Conservation (phyloP, 2,888 invertebrate species). For the Erebia ligea region DNA sequence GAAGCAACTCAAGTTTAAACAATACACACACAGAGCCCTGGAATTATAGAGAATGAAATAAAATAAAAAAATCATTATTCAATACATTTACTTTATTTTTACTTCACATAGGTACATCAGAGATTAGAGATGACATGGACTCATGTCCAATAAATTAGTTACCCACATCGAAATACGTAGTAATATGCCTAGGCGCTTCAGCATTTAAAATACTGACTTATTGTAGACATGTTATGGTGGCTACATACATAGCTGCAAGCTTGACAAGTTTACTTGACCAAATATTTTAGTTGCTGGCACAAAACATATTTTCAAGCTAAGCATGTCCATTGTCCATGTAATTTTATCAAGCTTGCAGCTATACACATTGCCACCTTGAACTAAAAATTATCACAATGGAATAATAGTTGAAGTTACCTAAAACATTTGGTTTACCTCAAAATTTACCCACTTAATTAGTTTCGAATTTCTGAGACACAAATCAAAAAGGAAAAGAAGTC, state of each 20-base stretch:
- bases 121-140: conserved; percentile 67
- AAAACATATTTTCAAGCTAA: too few species aligned
- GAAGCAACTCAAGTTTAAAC: too few species aligned
- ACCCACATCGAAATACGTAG: conserved; percentile 59
- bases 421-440: conserved; percentile 74
- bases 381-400: conserved; percentile 78
- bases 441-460: conserved; percentile 49
- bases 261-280: neutral
- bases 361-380: conserved; percentile 42
- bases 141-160: conserved; percentile 69
- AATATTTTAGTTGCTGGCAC: too few species aligned
- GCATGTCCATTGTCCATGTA: neutral
- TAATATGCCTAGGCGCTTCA: conserved; percentile 55
- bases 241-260: neutral
- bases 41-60: conserved; percentile 25
- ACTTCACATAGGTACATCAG: conserved; percentile 63
- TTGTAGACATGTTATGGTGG: conserved; percentile 53
- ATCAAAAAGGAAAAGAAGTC: conserved; percentile 19
- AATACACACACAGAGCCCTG: too few species aligned
- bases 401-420: conserved; percentile 71
- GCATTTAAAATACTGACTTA: conserved; percentile 66
- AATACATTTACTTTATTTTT: conserved; percentile 69
- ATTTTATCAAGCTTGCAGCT: neutral
- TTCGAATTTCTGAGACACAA: conserved; percentile 44
- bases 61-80: conserved; percentile 46